These are phyloP conservation scores for Cromileptes altivelis DNA, from an alignment of 2,113 vertebrate genomes.

Conservation along the genomic window DNA sequence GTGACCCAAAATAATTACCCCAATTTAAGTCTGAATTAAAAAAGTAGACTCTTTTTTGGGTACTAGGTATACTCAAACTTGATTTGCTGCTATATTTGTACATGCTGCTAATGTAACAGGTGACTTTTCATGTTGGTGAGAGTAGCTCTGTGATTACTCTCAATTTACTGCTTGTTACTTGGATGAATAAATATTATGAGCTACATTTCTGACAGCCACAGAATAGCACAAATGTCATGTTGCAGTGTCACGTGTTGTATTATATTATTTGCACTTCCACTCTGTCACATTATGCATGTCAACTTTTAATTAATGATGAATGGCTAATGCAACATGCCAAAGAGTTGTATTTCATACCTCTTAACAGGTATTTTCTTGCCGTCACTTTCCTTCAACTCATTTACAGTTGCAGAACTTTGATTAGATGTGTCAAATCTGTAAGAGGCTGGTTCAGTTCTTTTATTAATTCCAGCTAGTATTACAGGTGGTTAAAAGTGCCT, in stretches of 20 bases:
- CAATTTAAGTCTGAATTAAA: background rate
- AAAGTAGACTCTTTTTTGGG: background rate
- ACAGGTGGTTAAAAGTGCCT: no score
- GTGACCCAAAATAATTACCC: no score
- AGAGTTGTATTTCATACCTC: background rate
- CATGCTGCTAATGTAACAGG: background rate
- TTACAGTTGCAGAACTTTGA: background rate
- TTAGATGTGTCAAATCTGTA: no score
- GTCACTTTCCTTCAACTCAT: background rate
- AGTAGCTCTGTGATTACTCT: conserved; percentile 23
- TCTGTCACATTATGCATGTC: background rate
- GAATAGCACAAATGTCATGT: background rate
- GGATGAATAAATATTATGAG: conserved; percentile 19
- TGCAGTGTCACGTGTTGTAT: background rate
- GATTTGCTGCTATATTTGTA: conserved; percentile 5
- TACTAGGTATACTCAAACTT: background rate
- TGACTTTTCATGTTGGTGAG: conserved; percentile 16
- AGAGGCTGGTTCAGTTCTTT: no score
- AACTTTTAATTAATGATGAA: conserved; percentile 28
- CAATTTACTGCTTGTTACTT: conserved; percentile 19
- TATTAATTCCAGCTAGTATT: no score
- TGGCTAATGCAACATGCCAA: conserved; percentile 8
- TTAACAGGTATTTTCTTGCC: background rate
- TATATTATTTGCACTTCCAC: conserved; percentile 1
- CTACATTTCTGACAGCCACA: conserved; percentile 20